These are phyloP conservation scores for Eulithis prunata DNA, from an alignment of 2,888 invertebrate species.

Conservation along the genomic window DNA sequence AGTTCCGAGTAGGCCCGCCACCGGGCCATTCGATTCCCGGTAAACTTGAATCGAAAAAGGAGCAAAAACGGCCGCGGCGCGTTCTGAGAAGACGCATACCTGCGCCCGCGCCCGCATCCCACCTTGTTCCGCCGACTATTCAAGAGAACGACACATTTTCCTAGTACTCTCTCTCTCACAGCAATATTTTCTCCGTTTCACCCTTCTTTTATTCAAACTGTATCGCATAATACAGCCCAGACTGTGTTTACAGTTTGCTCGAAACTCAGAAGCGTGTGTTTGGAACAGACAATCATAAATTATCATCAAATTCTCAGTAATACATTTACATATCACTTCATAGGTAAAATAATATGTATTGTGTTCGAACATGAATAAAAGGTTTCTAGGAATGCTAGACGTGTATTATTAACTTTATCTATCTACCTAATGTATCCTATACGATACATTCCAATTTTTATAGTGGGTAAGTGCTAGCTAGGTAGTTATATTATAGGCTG, in stretches of 20 bases:
- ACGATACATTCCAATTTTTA: constrained; percentile 14
- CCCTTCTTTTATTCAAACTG: constrained; percentile 37
- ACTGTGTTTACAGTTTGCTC: constrained; percentile 21
- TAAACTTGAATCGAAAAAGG: constrained; percentile 83
- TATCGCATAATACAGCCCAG: constrained; percentile 20
- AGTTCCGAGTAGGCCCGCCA: constrained; percentile 82
- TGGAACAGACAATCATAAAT: constrained; percentile 35
- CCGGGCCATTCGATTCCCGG: constrained; percentile 81
- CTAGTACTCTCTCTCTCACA: constrained; percentile 57
- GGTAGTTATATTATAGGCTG: too few species aligned
- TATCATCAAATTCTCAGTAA: constrained; percentile 37
- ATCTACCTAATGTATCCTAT: constrained; percentile 19
- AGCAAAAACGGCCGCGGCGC: constrained; percentile 78
- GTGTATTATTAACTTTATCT: constrained; percentile 15
- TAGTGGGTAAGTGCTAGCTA: neutral
- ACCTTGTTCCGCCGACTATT: constrained; percentile 66
- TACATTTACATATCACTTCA: constrained; percentile 39
- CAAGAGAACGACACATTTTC: constrained; percentile 69
- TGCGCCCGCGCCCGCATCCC: constrained; percentile 72
- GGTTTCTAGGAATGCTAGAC: constrained; percentile 39
- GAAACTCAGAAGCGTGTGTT: constrained; percentile 35
- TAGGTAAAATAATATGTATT: constrained; percentile 39
- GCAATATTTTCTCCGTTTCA: constrained; percentile 50
- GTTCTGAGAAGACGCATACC: constrained; percentile 82
- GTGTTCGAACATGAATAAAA: constrained; percentile 34